Evolutionary conservation across 2,888 invertebrate species (phyloP).

Genomic region (Oconnorella tubifera): DNA sequence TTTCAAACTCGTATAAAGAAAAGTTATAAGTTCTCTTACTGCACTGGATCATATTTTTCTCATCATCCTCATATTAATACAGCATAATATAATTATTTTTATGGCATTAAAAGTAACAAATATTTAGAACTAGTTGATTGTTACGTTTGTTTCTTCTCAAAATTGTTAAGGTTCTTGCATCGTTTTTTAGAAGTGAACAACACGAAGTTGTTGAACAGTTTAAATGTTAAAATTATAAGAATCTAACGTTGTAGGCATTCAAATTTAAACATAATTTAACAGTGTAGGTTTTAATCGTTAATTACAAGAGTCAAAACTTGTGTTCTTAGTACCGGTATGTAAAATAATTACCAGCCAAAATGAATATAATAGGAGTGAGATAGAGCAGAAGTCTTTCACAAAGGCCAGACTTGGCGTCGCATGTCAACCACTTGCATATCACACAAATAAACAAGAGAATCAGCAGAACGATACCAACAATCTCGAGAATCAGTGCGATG

Average conservation of each 20-base stretch:
- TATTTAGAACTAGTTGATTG: no score
- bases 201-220: no score
- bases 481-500: slow-evolving; percentile 33
- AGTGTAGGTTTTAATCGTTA: no score
- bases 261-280: no score
- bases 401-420: slow-evolving; percentile 24
- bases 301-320: no score
- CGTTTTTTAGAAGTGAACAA: no score
- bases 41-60: background rate
- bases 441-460: slow-evolving; percentile 34
- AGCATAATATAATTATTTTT: background rate
- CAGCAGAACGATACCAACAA: slow-evolving; percentile 33
- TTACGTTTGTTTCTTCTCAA: no score
- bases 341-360: slow-evolving; percentile 35
- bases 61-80: background rate
- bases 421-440: slow-evolving; percentile 30
- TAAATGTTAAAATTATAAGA: no score
- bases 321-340: no score
- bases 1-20: no score
- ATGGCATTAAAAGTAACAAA: background rate
- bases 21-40: background rate
- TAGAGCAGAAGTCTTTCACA: slow-evolving; percentile 33
- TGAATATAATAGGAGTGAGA: slow-evolving; percentile 36
- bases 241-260: no score
- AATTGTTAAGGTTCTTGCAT: no score